Evolutionary conservation across 2,113 vertebrate species (phyloP).

Genomic region (Gorsachius goisagi): DNA sequence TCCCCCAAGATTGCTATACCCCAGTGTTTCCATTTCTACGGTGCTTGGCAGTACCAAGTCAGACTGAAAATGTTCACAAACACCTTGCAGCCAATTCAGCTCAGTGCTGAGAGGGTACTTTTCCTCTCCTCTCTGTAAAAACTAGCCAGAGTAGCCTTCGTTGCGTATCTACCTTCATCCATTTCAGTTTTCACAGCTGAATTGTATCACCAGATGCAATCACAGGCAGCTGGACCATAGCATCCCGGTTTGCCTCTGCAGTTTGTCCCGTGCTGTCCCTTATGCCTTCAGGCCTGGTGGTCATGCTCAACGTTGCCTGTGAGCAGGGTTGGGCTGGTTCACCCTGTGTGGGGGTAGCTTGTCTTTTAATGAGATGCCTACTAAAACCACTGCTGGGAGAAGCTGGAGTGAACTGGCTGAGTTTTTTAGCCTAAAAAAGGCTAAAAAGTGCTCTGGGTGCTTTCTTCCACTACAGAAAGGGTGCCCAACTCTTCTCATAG

Average conservation of each 20-base stretch:
- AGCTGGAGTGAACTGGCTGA: neutral
- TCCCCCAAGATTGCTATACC: neutral
- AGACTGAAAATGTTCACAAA: neutral
- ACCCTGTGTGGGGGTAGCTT: accelerated
- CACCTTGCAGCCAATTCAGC: neutral
- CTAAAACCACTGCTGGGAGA: neutral
- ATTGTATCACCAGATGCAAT: neutral
- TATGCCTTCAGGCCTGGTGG: neutral
- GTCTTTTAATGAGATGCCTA: neutral
- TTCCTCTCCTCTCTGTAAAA: neutral
- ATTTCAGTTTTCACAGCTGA: neutral
- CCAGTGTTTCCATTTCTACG: neutral
- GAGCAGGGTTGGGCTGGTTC: neutral
- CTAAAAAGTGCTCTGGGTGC: accelerated
- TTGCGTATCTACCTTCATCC: neutral
- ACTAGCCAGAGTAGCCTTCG: neutral
- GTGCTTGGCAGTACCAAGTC: neutral
- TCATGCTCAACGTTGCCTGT: accelerated
- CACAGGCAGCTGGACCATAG: neutral
- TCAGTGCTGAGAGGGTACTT: neutral
- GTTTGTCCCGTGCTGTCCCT: neutral
- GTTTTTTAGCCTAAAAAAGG: accelerated
- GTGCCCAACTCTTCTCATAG: neutral
- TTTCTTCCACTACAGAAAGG: neutral
- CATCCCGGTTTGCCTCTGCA: neutral